A percentile compares a stretch with the other conserved stretches of the same genome.
phyloP scores from a whole-genome alignment of 1,140 invertebrate genomes.

The Diplogasteroides magnus region DNA sequence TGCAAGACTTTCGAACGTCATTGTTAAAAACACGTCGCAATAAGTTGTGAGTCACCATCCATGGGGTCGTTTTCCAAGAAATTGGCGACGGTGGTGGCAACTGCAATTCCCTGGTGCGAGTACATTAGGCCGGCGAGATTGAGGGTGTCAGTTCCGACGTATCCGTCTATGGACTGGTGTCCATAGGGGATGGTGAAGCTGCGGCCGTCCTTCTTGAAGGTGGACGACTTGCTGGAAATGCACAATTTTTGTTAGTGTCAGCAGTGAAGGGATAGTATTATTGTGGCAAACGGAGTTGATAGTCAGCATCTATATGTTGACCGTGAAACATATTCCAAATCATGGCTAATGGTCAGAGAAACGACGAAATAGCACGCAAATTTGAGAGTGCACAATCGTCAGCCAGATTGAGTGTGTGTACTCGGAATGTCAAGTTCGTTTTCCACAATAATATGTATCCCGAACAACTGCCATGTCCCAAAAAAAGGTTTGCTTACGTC shows the following conservation, averaged over 20 bases:
- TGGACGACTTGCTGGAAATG: not conserved
- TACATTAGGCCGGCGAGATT: not conserved
- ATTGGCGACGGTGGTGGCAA: not conserved
- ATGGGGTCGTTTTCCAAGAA: constrained; percentile 10
- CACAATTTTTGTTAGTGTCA: not conserved
- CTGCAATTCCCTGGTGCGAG: not conserved
- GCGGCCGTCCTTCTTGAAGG: not conserved
- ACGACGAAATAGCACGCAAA: too few species aligned
- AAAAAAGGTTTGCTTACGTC: too few species aligned
- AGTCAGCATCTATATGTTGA: too few species aligned
- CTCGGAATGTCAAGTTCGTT: too few species aligned
- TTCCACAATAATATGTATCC: too few species aligned
- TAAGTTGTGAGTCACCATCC: constrained; percentile 3
- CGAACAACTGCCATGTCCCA: too few species aligned
- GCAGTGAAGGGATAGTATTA: too few species aligned
- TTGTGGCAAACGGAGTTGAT: too few species aligned
- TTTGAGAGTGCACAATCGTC: too few species aligned
- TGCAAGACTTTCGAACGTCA: not conserved
- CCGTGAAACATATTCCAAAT: too few species aligned
- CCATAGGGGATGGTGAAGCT: constrained; percentile 12
- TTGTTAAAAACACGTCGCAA: not conserved
- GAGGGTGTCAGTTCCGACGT: constrained; percentile 6
- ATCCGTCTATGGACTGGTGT: constrained; percentile 1
- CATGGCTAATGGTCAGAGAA: too few species aligned
- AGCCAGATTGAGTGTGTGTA: too few species aligned